phyloP scores from a whole-genome alignment of 2,797 vertebrate species.

The Limnodromus scolopaceus region DNA sequence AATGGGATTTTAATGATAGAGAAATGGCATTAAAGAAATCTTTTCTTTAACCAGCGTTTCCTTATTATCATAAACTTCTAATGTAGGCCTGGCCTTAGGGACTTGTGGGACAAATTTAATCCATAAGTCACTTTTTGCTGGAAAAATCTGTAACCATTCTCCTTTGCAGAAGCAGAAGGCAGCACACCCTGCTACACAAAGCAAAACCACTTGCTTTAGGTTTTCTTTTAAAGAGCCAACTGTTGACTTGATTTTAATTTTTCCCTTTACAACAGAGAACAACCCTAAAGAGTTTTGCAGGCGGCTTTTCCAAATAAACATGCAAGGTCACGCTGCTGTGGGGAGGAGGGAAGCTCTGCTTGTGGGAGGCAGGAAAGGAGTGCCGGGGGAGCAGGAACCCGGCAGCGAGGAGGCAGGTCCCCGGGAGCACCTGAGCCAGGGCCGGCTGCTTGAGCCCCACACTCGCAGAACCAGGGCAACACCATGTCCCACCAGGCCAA shows the following conservation, averaged over 20 bases:
- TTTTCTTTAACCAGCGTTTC: constrained; percentile 4
- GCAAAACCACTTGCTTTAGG: not conserved
- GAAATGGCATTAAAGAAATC: not conserved
- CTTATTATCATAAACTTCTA: constrained; percentile 5
- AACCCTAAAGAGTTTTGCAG: constrained; percentile 1
- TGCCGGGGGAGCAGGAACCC: not conserved
- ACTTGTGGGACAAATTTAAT: not conserved
- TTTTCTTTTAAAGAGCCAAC: not conserved
- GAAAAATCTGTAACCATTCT: not conserved
- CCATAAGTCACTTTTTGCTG: not conserved
- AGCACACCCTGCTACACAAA: not conserved
- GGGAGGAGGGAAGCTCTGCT: not conserved
- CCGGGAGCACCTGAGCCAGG: not conserved
- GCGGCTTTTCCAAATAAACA: constrained; percentile 36
- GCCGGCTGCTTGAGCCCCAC: not conserved
- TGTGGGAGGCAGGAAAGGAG: not conserved
- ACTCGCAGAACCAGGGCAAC: accelerated
- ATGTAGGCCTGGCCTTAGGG: not conserved
- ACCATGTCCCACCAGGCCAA: accelerated
- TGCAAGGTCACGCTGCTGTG: not conserved
- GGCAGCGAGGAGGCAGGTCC: not conserved
- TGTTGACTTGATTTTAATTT: not conserved
- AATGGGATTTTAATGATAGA: not conserved
- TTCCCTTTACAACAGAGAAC: not conserved
- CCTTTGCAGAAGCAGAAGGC: not conserved